phyloP scores from a whole-genome alignment of 1,140 invertebrate species.

The Ruditapes philippinarum region DNA sequence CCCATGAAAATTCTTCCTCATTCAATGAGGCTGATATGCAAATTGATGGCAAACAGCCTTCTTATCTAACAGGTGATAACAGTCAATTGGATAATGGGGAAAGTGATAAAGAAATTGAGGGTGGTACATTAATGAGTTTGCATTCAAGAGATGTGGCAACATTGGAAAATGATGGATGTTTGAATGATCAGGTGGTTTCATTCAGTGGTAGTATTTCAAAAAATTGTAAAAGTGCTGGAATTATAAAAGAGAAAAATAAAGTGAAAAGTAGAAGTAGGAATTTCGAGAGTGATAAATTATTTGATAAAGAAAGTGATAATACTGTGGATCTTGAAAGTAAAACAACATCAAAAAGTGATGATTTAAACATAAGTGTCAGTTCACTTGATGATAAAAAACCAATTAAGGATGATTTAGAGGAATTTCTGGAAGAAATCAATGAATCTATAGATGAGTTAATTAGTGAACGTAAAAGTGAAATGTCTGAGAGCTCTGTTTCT shows the following conservation, averaged over 20 bases:
- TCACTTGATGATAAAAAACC: neutral
- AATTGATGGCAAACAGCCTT: conserved; percentile 44
- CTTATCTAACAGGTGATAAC: conserved; percentile 49
- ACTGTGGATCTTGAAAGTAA: neutral
- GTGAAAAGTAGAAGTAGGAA: neutral
- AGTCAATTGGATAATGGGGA: conserved; percentile 49
- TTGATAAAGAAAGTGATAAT: no score
- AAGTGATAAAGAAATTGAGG: conserved; percentile 33
- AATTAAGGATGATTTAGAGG: conserved; percentile 37
- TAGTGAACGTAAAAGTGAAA: conserved; percentile 24
- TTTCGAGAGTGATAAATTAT: neutral
- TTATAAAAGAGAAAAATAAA: neutral
- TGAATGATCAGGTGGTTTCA: neutral
- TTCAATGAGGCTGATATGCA: conserved; percentile 21
- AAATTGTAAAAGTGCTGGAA: neutral
- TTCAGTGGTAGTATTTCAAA: neutral
- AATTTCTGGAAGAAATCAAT: conserved; percentile 54
- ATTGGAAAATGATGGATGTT: conserved; percentile 40
- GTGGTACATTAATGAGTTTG: conserved; percentile 30
- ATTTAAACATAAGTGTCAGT: neutral
- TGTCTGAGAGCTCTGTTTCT: neutral
- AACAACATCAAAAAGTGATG: neutral
- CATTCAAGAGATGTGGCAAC: conserved; percentile 33
- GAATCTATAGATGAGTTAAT: conserved; percentile 61
- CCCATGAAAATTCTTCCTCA: conserved; percentile 8